These are phyloP conservation scores for Conus canariensis DNA, from an alignment of 2,888 invertebrate genomes.

Conservation along the genomic window DNA sequence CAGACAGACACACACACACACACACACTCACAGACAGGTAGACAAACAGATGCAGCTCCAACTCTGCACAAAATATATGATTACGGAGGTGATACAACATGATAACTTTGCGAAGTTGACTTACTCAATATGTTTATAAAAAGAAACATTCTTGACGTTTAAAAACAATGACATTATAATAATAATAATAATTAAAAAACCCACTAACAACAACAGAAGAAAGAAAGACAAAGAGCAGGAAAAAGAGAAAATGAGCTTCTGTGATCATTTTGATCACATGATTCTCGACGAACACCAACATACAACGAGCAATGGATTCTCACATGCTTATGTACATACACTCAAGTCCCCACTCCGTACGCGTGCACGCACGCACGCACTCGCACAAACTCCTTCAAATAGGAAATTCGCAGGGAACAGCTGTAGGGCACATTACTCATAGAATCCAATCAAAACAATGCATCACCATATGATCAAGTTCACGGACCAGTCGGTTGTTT, in stretches of 20 bases:
- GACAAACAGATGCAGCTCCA: not conserved
- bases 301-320: not conserved
- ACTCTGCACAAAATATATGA: no score
- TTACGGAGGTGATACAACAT: no score
- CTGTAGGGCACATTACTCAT: not conserved
- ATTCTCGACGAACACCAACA: not conserved
- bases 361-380: not conserved
- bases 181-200: not conserved
- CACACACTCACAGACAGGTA: not conserved
- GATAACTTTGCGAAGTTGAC: no score
- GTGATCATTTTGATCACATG: not conserved
- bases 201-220: not conserved
- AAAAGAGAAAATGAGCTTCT: no score
- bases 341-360: not conserved
- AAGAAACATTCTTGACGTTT: not conserved
- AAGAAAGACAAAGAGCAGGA: no score
- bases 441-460: not conserved
- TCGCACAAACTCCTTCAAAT: not conserved
- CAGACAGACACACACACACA: not conserved
- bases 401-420: no score
- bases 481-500: no score
- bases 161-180: not conserved
- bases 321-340: not conserved
- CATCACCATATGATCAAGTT: no score
- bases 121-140: no score